Evolutionary conservation across 2,888 invertebrate species (phyloP).

Genomic region (Orthonychiurus folsomi): DNA sequence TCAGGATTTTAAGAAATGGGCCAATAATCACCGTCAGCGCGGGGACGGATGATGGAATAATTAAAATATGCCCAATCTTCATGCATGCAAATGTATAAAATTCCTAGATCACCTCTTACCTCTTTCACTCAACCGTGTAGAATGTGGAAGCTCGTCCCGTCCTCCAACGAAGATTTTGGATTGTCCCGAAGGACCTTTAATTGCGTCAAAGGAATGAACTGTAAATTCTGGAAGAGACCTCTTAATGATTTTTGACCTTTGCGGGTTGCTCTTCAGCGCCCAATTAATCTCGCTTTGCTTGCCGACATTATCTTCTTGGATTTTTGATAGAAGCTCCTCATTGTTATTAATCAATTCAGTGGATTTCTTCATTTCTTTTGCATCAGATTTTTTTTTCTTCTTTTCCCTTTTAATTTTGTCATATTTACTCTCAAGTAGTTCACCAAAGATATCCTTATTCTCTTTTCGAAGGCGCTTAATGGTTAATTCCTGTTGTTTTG

Average conservation of each 20-base stretch:
- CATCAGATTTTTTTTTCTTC: conserved; percentile 4
- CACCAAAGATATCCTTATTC: conserved; percentile 42
- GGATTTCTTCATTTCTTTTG: not conserved
- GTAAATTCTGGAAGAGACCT: not conserved
- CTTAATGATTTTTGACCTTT: conserved; percentile 17
- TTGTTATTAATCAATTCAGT: not conserved
- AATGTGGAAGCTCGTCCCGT: no score
- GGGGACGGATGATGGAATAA: no score
- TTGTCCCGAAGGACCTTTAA: not conserved
- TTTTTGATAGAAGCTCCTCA: not conserved
- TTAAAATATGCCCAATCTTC: no score
- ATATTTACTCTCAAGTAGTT: conserved; percentile 36
- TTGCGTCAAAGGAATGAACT: not conserved
- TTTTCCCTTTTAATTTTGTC: conserved; percentile 24
- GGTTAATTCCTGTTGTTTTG: no score
- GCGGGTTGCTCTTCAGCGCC: conserved; percentile 18
- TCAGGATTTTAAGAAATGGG: no score
- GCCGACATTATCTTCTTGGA: conserved; percentile 12
- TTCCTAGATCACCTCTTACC: no score
- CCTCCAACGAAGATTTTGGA: not conserved
- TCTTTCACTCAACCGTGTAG: no score
- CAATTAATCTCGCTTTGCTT: conserved; percentile 25
- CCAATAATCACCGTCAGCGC: no score
- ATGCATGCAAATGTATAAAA: no score
- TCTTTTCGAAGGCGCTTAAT: conserved; percentile 39